Percentiles rank a stretch among this genome's conserved stretches.
These are phyloP conservation scores for Diorhabda carinulata DNA, from an alignment of 1,140 invertebrate genomes.

Conservation along the genomic window DNA sequence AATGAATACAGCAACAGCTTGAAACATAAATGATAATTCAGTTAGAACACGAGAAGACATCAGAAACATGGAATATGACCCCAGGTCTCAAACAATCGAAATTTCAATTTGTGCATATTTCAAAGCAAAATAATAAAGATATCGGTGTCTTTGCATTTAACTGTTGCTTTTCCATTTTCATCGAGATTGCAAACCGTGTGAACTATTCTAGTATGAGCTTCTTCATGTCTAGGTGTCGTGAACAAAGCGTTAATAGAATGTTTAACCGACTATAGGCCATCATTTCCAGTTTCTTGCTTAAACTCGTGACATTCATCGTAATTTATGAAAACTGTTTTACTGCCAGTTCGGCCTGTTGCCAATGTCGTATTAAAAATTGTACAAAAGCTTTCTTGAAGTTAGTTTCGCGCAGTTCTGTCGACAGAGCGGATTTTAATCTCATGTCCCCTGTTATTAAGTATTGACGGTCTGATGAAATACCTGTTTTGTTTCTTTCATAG, in stretches of 20 bases:
- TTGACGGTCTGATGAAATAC: no score
- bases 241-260: constrained; percentile 5
- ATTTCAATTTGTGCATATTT: background rate
- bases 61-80: no score
- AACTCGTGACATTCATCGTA: constrained; percentile 6
- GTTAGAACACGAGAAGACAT: no score
- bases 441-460: no score
- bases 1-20: no score
- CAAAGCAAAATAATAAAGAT: background rate
- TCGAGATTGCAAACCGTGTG: background rate
- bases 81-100: no score
- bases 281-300: constrained; percentile 3
- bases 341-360: background rate
- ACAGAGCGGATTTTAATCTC: no score
- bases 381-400: no score
- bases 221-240: background rate
- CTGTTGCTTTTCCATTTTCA: constrained; percentile 4
- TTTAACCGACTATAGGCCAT: background rate
- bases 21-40: no score
- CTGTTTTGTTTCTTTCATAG: no score
- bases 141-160: constrained; percentile 10
- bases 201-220: constrained; percentile 13
- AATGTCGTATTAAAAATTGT: background rate
- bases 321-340: constrained; percentile 10
- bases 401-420: no score